phyloP scores from a whole-genome alignment of 2,888 invertebrate genomes.

The Bimastos eiseni region DNA sequence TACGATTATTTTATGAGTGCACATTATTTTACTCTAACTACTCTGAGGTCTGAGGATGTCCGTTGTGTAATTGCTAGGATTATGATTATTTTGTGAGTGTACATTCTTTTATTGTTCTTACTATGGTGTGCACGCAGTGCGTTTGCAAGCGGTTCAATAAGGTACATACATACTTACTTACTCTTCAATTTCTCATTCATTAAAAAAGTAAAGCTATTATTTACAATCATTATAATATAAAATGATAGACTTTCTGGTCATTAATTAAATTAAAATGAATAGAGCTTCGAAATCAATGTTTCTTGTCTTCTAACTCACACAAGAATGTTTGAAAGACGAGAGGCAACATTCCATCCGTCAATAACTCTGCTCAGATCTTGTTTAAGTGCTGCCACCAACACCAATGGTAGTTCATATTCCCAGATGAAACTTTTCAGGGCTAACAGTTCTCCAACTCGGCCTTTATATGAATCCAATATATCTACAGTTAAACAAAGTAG shows the following conservation, averaged over 20 bases:
- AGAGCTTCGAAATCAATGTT: neutral
- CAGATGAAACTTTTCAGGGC: slow-evolving; percentile 52
- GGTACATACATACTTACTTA: no score
- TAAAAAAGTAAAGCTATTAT: neutral
- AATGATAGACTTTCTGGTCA: neutral
- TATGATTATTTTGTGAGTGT: no score
- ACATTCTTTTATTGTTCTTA: no score
- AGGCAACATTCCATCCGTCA: slow-evolving; percentile 58
- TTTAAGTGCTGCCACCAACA: slow-evolving; percentile 55
- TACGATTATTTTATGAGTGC: no score
- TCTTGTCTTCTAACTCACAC: slow-evolving; percentile 46
- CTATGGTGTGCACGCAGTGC: no score
- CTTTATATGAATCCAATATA: slow-evolving; percentile 20
- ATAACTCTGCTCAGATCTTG: slow-evolving; percentile 57
- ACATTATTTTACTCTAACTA: no score
- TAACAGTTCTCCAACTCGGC: slow-evolving; percentile 40
- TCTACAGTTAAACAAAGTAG: neutral
- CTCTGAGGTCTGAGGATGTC: no score
- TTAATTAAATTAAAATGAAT: neutral
- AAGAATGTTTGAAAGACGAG: slow-evolving; percentile 53
- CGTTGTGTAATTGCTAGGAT: no score
- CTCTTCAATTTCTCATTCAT: neutral
- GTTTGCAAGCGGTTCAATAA: no score
- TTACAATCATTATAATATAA: neutral
- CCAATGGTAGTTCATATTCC: slow-evolving; percentile 56